These are phyloP conservation scores for Diploptera punctata DNA, from an alignment of 2,888 invertebrate genomes.

Conservation along the genomic window DNA sequence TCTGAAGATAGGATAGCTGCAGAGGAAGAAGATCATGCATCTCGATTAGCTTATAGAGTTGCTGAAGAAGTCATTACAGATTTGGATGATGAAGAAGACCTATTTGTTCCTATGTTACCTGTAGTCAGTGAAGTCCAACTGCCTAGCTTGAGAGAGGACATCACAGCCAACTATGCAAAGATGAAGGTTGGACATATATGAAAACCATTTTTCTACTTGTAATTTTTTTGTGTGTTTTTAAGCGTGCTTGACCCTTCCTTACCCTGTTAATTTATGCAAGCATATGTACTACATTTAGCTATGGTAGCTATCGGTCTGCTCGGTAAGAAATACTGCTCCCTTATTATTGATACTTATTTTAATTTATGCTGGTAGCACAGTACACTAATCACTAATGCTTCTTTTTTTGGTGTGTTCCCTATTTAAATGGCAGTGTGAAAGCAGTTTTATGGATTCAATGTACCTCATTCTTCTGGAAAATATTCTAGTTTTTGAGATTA, in stretches of 20 bases:
- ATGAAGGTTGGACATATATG: constrained; percentile 35
- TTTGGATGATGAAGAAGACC: constrained; percentile 38
- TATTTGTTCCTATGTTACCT: not conserved
- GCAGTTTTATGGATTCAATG: constrained; percentile 4
- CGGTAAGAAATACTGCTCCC: not conserved
- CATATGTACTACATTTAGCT: not conserved
- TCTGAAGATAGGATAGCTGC: constrained; percentile 23
- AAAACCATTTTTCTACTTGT: constrained; percentile 15
- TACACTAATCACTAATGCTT: constrained; percentile 32
- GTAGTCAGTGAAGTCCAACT: not conserved
- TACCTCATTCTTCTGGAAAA: constrained; percentile 4
- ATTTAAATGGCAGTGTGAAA: constrained; percentile 2
- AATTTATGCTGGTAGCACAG: constrained; percentile 27
- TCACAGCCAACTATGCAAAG: not conserved
- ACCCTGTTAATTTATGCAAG: not conserved
- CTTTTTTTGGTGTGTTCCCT: constrained; percentile 24
- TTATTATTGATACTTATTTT: too few species aligned
- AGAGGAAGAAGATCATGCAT: constrained; percentile 44
- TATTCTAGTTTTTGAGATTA: too few species aligned
- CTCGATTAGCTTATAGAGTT: constrained; percentile 45
- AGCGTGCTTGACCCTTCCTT: not conserved
- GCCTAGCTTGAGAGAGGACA: not conserved
- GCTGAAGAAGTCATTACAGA: constrained; percentile 45
- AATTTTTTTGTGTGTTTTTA: constrained; percentile 14
- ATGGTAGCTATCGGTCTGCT: not conserved